Evolutionary conservation across 2,888 invertebrate genomes (phyloP), one percentile per base, ranked within the genome.

Genomic region (Tachystola acroxantha): DNA sequence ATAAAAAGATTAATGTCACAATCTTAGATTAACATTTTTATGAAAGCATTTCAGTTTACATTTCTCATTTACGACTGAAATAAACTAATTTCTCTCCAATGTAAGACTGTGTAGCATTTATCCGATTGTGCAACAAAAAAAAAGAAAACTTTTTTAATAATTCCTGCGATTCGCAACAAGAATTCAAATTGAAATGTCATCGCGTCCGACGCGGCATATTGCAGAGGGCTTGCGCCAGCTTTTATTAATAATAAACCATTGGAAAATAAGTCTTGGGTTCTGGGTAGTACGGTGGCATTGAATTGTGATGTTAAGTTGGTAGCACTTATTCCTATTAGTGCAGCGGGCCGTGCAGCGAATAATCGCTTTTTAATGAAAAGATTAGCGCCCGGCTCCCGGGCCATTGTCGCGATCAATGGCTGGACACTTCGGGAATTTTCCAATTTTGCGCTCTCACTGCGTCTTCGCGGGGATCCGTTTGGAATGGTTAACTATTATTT

Each of bases 311-410:
- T 50, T 48, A 50, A 50, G 51, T 53, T 56, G 57, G 48, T 48
- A 57, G 58, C 61, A 68, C 73, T 76, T 75, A 78, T 75, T 73
- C 74, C 73, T 76, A 79, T 82, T 79, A 79, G 81, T 80, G 82
- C 82, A 78, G 53, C 73, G 68, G 68, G 57, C 70, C 70, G 75
- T 80, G 81, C 81, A 75, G 69, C 70, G 82, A 72, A 78, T 85
- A 85, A 85, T 85, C 85, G 84, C 74, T 82, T 82, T 84, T 84
- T 84, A 85, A 85, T 85, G 84, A 85, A 84, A 84, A 84, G 84
- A 84, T 85, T 84, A 85, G 79, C 71, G 72, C 78, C 73, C 50
- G 55, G 61, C 57, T 61, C 56, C 66, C 54, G 32, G 24, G 69
- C 72, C 70, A 74, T 75, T 67, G 66, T 53, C 49, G 47, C 61